A percentile compares a stretch with the other conserved stretches of the same genome.
phyloP scores from a whole-genome alignment of 2,797 vertebrate genomes.

The Coilia nasus region DNA sequence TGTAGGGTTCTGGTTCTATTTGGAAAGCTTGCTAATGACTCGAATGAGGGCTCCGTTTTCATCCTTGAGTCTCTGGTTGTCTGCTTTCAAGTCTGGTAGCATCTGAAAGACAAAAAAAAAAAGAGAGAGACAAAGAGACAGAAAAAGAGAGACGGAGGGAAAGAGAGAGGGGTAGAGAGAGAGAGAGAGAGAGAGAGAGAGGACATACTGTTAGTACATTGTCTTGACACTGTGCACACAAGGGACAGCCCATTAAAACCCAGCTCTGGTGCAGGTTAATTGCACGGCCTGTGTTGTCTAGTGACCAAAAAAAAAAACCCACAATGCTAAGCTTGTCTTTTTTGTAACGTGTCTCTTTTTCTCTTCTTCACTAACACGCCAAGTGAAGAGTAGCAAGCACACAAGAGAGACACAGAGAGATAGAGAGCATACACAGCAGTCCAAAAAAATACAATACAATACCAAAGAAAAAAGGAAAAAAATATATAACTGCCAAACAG shows the following conservation, averaged over 20 bases:
- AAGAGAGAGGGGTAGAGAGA: not conserved
- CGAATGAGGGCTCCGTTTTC: conserved; percentile 99
- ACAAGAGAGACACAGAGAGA: not conserved
- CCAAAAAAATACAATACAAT: not conserved
- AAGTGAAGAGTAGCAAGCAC: not conserved
- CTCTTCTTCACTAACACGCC: not conserved
- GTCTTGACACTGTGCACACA: not conserved
- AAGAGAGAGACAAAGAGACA: conserved; percentile 36
- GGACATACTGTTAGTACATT: not conserved
- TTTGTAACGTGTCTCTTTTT: conserved; percentile 1
- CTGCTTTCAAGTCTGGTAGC: conserved; percentile 98
- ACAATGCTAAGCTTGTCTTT: not conserved
- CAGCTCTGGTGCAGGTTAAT: conserved; percentile 4
- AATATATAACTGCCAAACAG: not conserved
- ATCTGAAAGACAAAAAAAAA: conserved; percentile 77
- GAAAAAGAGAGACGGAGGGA: not conserved
- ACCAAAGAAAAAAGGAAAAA: not conserved
- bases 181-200: not conserved
- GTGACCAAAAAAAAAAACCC: not conserved
- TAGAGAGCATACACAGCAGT: conserved; percentile 2
- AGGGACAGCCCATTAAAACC: not conserved
- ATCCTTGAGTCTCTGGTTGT: conserved; percentile 99
- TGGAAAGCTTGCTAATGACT: conserved; percentile 99
- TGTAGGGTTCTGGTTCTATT: conserved; percentile 79
- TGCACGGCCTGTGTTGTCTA: not conserved